Conservation (phyloP, 2,888 invertebrate genomes). For the Campoletis raptor region DNA sequence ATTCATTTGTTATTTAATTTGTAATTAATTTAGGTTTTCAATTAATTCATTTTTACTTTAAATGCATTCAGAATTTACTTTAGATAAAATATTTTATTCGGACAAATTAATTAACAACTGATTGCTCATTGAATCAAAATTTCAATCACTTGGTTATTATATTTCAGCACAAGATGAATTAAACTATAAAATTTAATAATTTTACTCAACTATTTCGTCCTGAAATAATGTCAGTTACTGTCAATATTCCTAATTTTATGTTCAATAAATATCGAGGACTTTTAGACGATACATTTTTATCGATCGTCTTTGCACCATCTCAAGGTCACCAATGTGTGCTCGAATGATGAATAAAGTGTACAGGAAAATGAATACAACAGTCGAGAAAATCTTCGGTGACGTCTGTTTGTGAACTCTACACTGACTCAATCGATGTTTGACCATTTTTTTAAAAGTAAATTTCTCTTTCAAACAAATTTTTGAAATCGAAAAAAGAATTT, state of each 20-base stretch:
- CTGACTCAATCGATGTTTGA: neutral
- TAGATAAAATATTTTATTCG: too few species aligned
- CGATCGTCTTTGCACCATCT: neutral
- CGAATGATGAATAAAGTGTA: constrained; percentile 30
- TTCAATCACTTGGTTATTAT: neutral
- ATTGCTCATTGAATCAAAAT: too few species aligned
- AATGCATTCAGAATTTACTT: neutral
- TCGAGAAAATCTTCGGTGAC: neutral
- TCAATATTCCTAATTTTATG: too few species aligned
- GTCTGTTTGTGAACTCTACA: neutral
- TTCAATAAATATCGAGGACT: neutral
- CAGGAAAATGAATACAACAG: neutral
- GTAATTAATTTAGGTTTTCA: too few species aligned
- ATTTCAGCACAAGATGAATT: neutral
- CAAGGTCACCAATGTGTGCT: constrained; percentile 48
- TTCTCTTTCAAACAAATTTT: neutral
- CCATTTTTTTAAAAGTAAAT: neutral
- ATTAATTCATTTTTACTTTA: neutral
- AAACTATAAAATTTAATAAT: neutral
- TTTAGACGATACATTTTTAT: neutral
- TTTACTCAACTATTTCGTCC: neutral
- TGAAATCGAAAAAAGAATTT: too few species aligned
- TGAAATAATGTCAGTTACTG: neutral
- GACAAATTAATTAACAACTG: too few species aligned
- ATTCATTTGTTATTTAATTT: too few species aligned